Conservation (phyloP, 1,140 invertebrate genomes). For the Pectinophora gossypiella region DNA sequence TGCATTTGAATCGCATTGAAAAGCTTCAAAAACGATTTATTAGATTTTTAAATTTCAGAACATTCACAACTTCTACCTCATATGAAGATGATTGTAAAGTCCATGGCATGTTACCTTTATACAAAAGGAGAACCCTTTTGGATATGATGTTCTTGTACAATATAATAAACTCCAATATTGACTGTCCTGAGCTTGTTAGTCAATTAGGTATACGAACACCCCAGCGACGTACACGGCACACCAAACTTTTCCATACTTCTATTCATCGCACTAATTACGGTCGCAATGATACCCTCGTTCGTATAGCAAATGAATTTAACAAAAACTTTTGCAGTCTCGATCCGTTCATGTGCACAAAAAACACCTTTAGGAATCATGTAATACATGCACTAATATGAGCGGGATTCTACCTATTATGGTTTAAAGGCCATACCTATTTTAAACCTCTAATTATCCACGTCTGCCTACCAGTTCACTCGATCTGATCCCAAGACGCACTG, state of each 20-base stretch:
- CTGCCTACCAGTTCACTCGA: too few species aligned
- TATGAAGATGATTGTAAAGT: not conserved
- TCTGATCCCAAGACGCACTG: too few species aligned
- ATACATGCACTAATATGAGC: too few species aligned
- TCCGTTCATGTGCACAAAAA: not conserved
- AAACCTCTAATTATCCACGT: too few species aligned
- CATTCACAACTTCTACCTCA: not conserved
- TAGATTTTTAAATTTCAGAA: not conserved
- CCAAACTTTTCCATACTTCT: not conserved
- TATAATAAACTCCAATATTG: not conserved
- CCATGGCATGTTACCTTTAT: not conserved
- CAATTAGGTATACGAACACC: not conserved
- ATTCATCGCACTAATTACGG: conserved; percentile 2
- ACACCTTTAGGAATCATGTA: too few species aligned
- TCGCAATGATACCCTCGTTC: not conserved
- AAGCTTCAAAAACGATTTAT: not conserved
- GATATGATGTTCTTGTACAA: not conserved
- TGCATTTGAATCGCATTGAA: not conserved
- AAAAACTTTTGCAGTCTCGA: not conserved
- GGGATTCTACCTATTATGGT: too few species aligned
- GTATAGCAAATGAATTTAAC: not conserved
- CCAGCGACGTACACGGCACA: not conserved
- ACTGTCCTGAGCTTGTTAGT: not conserved
- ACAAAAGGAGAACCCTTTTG: not conserved
- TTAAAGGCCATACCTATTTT: too few species aligned